These are phyloP conservation scores for Clarias platycephalus DNA, from an alignment of 2,797 vertebrate genomes.

Conservation along the genomic window DNA sequence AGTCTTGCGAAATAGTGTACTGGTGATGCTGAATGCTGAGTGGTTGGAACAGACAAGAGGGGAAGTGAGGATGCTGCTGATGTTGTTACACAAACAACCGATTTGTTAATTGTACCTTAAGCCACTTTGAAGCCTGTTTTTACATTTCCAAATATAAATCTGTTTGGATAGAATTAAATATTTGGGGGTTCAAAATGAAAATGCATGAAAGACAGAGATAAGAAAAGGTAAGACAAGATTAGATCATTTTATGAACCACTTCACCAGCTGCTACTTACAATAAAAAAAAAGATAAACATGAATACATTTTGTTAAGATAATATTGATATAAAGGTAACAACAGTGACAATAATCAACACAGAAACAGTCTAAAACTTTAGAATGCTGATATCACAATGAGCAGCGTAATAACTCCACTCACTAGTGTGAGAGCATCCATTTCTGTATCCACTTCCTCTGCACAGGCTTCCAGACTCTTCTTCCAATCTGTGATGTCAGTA, in stretches of 20 bases:
- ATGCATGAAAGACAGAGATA: neutral
- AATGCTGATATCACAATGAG: neutral
- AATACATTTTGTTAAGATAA: neutral
- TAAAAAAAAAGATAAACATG: no score
- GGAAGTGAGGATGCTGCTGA: no score
- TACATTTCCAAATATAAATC: no score
- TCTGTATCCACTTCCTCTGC: slow-evolving; percentile 82
- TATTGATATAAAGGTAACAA: neutral
- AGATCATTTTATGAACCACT: neutral
- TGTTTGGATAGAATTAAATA: no score
- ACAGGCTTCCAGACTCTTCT: slow-evolving; percentile 79
- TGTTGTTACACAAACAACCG: no score
- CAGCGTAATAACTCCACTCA: slow-evolving; percentile 53
- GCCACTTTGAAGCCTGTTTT: no score
- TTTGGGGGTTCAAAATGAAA: no score
- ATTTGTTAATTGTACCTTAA: no score
- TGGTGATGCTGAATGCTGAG: no score
- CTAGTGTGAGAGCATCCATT: slow-evolving; percentile 84
- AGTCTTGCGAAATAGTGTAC: no score
- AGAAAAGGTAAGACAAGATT: neutral
- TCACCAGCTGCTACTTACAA: neutral
- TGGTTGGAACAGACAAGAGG: no score
- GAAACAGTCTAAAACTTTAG: neutral
- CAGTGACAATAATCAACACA: neutral
- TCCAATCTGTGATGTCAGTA: slow-evolving; percentile 78